These are phyloP conservation scores for Carollia perspicillata DNA, from an alignment of 2,113 vertebrate genomes.

Conservation along the genomic window DNA sequence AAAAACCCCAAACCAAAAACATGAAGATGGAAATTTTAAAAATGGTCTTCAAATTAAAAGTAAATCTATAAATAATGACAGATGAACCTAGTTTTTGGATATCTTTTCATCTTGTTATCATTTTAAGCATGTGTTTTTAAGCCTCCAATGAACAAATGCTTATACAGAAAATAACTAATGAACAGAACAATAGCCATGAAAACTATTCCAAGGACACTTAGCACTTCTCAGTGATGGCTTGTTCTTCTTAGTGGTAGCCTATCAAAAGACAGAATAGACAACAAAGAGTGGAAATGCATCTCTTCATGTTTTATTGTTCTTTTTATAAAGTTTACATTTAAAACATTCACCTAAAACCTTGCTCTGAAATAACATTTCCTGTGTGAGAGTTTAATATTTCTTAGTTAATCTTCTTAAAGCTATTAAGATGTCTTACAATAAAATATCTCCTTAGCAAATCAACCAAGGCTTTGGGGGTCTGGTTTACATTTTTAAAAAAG, in stretches of 20 bases:
- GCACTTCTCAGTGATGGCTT: neutral
- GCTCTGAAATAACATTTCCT: slow-evolving; percentile 36
- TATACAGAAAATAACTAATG: neutral
- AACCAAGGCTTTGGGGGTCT: neutral
- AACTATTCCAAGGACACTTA: neutral
- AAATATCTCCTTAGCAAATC: neutral
- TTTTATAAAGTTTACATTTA: slow-evolving; percentile 52
- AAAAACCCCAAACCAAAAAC: neutral
- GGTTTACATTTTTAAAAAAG: neutral
- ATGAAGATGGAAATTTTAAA: neutral
- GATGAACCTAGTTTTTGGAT: neutral
- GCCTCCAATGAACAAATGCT: neutral
- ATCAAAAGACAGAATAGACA: neutral
- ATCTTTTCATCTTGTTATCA: neutral
- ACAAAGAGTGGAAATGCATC: neutral
- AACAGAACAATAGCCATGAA: neutral
- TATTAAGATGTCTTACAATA: slow-evolving; percentile 17
- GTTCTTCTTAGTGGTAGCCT: neutral
- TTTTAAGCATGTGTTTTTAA: slow-evolving; percentile 16
- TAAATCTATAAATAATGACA: neutral
- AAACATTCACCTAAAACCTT: neutral
- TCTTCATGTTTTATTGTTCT: neutral
- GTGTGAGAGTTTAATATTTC: slow-evolving; percentile 44
- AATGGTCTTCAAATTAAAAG: neutral
- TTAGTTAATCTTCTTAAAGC: slow-evolving; percentile 20